Evolutionary conservation across 2,113 vertebrate genomes (phyloP).

Genomic region (Trinectes maculatus): DNA sequence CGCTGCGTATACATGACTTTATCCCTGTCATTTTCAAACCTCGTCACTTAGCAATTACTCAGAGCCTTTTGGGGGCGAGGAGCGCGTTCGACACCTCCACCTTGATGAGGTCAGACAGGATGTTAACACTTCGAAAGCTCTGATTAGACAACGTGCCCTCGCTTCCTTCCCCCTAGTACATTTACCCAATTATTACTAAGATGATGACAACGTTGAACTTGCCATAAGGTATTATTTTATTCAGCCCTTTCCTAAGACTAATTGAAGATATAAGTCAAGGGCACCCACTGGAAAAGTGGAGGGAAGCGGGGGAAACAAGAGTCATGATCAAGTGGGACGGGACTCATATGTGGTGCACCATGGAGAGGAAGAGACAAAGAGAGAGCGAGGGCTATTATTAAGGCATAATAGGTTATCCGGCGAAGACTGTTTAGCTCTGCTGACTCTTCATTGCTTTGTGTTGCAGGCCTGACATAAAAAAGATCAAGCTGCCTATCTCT

Average conservation of each 20-base stretch:
- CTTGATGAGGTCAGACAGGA: conserved; percentile 44
- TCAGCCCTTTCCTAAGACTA: conserved; percentile 59
- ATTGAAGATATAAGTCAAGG: conserved; percentile 72
- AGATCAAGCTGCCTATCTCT: conserved; percentile 72
- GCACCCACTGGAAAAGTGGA: conserved; percentile 44
- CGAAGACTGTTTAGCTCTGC: conserved; percentile 57
- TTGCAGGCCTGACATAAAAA: conserved; percentile 71
- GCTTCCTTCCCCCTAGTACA: conserved; percentile 16
- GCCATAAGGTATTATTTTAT: conserved; percentile 48
- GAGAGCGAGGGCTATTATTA: conserved; percentile 66
- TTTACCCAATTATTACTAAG: conserved; percentile 29
- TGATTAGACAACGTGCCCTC: conserved; percentile 45
- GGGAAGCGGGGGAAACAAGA: conserved; percentile 29
- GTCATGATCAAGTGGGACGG: conserved; percentile 55
- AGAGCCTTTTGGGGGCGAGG: background rate
- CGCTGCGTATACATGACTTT: background rate
- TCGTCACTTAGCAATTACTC: background rate
- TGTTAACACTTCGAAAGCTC: conserved; percentile 24
- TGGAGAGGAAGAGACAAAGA: conserved; percentile 56
- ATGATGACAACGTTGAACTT: conserved; percentile 46
- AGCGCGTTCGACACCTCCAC: conserved; percentile 13
- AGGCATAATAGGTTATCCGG: conserved; percentile 71
- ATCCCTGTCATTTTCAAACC: conserved; percentile 27
- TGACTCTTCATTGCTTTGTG: conserved; percentile 66
- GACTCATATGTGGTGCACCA: conserved; percentile 44